Conservation (phyloP, 1,140 invertebrate genomes). For the Gonatopus flavifemur region DNA sequence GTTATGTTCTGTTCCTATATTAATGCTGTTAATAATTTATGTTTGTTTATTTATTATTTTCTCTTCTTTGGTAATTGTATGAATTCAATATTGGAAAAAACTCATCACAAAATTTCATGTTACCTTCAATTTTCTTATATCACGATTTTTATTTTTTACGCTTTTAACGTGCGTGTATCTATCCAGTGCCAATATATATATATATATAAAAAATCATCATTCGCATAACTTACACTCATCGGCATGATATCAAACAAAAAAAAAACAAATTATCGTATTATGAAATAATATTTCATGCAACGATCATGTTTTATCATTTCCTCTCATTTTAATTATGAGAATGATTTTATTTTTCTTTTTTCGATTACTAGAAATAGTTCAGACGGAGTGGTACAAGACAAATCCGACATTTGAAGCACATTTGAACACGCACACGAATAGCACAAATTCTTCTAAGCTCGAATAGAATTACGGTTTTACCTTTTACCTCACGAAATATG, state of each 20-base stretch:
- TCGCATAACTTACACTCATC: conserved; percentile 6
- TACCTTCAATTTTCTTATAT: too few relatives aligned
- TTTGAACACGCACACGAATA: conserved; percentile 11
- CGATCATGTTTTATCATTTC: conserved; percentile 2
- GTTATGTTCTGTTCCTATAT: too few relatives aligned
- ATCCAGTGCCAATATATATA: conserved; percentile 16
- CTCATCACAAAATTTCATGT: too few relatives aligned
- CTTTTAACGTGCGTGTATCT: conserved; percentile 3
- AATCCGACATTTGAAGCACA: conserved; percentile 39
- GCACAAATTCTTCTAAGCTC: background rate
- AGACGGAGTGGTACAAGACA: conserved; percentile 43
- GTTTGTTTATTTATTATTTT: too few relatives aligned
- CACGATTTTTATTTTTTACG: too few relatives aligned
- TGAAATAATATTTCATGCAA: conserved; percentile 2
- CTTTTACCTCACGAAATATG: conserved; percentile 3
- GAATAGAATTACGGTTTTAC: background rate
- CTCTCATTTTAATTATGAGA: conserved; percentile 5
- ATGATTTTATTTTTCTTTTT: conserved; percentile 26
- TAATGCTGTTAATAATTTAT: too few relatives aligned
- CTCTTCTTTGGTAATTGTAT: too few relatives aligned
- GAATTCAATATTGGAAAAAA: too few relatives aligned
- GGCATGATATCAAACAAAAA: too few relatives aligned
- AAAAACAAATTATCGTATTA: conserved; percentile 13
- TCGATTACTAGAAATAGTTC: conserved; percentile 46
- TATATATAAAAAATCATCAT: background rate